Evolutionary conservation across 2,797 vertebrate species (phyloP).

Genomic region (Tamandua tetradactyla): DNA sequence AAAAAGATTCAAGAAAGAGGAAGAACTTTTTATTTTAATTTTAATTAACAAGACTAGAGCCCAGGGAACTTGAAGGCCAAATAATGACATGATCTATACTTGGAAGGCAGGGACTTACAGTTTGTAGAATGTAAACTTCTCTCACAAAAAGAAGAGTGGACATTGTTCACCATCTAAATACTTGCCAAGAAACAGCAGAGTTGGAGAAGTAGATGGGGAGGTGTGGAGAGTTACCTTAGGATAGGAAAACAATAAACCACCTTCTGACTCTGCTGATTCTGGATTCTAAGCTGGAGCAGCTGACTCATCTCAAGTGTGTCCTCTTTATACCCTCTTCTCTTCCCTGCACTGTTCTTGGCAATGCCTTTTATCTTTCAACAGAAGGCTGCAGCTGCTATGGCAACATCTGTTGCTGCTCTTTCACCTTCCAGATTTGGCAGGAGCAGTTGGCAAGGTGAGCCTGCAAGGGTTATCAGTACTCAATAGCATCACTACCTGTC

Average conservation of each 20-base stretch:
- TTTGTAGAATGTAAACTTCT: background rate
- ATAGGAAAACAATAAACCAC: constrained; percentile 46
- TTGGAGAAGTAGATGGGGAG: constrained; percentile 36
- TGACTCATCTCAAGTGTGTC: background rate
- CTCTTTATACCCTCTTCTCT: background rate
- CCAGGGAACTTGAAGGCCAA: background rate
- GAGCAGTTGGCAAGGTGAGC: constrained; percentile 53
- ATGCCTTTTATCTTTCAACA: constrained; percentile 39
- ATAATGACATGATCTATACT: background rate
- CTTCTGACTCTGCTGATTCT: background rate
- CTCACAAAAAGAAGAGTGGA: no score
- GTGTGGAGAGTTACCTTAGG: background rate
- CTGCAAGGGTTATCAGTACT: constrained; percentile 32
- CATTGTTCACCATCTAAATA: background rate
- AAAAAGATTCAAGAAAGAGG: background rate
- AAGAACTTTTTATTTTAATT: background rate
- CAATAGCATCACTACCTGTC: constrained; percentile 58
- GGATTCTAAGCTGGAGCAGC: background rate
- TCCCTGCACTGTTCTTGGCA: constrained; percentile 31
- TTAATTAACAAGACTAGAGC: background rate
- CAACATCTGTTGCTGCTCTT: constrained; percentile 59
- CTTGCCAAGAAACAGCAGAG: background rate
- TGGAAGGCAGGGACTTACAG: background rate
- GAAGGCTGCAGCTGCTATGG: constrained; percentile 50
- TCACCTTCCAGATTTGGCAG: constrained; percentile 67